A percentile compares a stretch with the other conserved stretches of the same genome.
These are phyloP conservation scores for Phaedon cochleariae DNA, from an alignment of 2,888 invertebrate genomes.

Conservation along the genomic window DNA sequence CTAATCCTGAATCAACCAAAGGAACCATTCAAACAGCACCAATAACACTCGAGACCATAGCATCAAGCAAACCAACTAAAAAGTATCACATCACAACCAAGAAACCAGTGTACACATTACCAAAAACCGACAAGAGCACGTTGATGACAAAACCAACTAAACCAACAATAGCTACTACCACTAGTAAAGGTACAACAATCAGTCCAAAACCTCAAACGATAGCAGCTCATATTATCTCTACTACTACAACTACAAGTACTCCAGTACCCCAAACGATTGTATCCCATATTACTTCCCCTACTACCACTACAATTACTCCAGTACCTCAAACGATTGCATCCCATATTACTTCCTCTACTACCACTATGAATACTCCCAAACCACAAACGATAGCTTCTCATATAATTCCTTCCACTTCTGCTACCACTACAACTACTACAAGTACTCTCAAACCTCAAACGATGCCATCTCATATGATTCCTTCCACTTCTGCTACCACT, in stretches of 20 bases:
- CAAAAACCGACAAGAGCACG: slow-evolving; percentile 3
- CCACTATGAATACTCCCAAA: slow-evolving; percentile 11
- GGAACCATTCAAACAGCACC: too few species aligned
- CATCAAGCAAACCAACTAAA: slow-evolving; percentile 17
- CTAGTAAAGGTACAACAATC: neutral
- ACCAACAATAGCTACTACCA: neutral
- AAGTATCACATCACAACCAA: slow-evolving; percentile 8
- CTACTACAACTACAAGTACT: neutral
- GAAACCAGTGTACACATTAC: neutral
- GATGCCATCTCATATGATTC: slow-evolving; percentile 2
- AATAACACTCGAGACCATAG: too few species aligned
- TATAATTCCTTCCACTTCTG: neutral
- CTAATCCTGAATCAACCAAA: neutral
- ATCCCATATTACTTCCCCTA: neutral
- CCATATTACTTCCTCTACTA: neutral
- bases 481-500: neutral
- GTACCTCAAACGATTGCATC: neutral
- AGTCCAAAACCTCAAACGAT: slow-evolving; percentile 4
- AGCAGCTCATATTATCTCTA: neutral
- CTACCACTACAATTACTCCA: neutral
- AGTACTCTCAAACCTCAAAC: slow-evolving; percentile 1
- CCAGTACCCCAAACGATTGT: neutral
- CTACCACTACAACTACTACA: slow-evolving; percentile 1
- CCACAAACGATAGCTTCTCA: slow-evolving; percentile 4
- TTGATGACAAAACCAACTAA: slow-evolving; percentile 14